phyloP scores from a whole-genome alignment of 1,140 invertebrate genomes.

The Drosophila neocordata region DNA sequence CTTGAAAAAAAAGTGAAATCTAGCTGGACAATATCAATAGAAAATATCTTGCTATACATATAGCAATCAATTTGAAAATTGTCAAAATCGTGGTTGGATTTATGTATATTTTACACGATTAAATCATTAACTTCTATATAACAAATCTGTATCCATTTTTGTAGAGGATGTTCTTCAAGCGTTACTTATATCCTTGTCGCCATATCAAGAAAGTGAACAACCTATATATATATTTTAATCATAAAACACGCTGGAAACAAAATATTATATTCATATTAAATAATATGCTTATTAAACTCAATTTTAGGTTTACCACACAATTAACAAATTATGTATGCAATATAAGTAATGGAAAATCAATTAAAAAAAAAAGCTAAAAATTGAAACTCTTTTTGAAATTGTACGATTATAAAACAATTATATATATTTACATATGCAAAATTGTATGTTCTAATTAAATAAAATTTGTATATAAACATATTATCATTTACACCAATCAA shows the following conservation, averaged over 20 bases:
- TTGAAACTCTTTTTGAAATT: constrained; percentile 63
- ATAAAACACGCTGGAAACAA: constrained; percentile 32
- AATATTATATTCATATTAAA: constrained; percentile 8
- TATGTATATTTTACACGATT: constrained; percentile 55
- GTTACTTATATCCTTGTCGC: constrained; percentile 62
- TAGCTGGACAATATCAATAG: constrained; percentile 30
- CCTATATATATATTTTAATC: constrained; percentile 57
- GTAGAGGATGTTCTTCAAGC: constrained; percentile 49
- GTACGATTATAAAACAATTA: constrained; percentile 67
- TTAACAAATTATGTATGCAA: constrained; percentile 68
- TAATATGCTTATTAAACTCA: constrained; percentile 50
- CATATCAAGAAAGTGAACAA: constrained; percentile 69
- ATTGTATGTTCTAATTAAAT: constrained; percentile 47
- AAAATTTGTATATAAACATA: constrained; percentile 64
- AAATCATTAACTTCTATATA: constrained; percentile 29
- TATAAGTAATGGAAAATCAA: constrained; percentile 67
- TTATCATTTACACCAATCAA: not conserved
- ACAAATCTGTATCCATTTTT: constrained; percentile 31
- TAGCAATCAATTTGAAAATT: constrained; percentile 36
- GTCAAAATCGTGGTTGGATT: constrained; percentile 52
- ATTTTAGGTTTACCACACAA: constrained; percentile 63
- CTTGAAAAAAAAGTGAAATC: constrained; percentile 1
- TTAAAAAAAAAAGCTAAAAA: no score
- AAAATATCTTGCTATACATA: constrained; percentile 35
- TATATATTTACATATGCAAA: constrained; percentile 30